Base-by-base conservation (phyloP, 2,888 invertebrate genomes). In the Pegoplata infirma region DNA sequence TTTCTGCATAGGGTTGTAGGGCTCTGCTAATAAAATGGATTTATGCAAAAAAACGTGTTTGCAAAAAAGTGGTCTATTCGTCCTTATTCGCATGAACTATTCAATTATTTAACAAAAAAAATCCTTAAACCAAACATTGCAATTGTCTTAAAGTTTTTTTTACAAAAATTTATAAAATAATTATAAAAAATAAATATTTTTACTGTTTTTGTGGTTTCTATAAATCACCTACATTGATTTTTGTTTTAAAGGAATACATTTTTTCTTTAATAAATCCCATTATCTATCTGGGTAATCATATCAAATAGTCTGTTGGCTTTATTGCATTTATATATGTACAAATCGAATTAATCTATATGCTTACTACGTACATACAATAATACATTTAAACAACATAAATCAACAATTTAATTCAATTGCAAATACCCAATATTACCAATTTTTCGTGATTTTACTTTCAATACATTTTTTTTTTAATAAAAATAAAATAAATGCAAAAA, bases 371-470 rank as follows among this genome's bases (percentile, higher is more conserved):
- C n/a, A n/a, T n/a, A n/a, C n/a, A n/a, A n/a, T n/a, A n/a, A n/a
- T n/a, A n/a, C n/a, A 46, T 46, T 44, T 73, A 53, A 28, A 49
- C 46, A 66, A 53, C 69, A 74, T 78, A 78, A 78, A 78, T 71
- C 78, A 78, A 66, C 61, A 69, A 71, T 74, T 69, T 74, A 78
- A 74, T 71, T 74, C 78, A 74, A 71, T 74, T 74, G 78, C 69
- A 69, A 74, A 66, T 68, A 73, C 12, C 72, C 63, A 56, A 51
- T 72, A 72, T 56, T 32, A 61, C 44, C 68, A 56, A 72, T 68
- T 14, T 47, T 12, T 12, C 5, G 32, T 47, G 61, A 58, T 73
- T 49, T 40, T 73, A 32, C 55, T 56, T 17, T 40, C 5, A 5
- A 25, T 36, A 28, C 12, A 12, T 7, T 5, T 36, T 36, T 56